phyloP scores from a whole-genome alignment of 2,113 vertebrate species.

The Vulpes vulpes region DNA sequence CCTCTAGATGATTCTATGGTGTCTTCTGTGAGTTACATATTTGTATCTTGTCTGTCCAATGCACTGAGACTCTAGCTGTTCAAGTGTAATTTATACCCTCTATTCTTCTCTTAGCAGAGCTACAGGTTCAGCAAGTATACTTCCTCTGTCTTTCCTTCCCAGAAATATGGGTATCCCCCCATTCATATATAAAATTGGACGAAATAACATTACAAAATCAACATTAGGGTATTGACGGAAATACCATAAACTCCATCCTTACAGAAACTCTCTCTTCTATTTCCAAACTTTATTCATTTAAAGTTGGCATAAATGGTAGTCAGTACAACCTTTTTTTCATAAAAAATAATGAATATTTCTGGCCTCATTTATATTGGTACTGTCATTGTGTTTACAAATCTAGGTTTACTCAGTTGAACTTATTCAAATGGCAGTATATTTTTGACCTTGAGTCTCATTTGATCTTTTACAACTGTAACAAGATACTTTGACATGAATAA shows the following conservation, averaged over 20 bases:
- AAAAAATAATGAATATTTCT: background rate
- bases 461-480: background rate
- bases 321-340: background rate
- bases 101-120: background rate
- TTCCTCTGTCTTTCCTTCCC: background rate
- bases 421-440: background rate
- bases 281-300: background rate
- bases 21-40: background rate
- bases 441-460: background rate
- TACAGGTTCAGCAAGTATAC: background rate
- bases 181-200: background rate
- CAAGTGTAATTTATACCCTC: background rate
- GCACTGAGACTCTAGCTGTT: background rate
- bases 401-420: background rate
- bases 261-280: background rate
- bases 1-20: background rate
- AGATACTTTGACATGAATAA: background rate
- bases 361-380: background rate
- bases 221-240: background rate
- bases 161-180: background rate
- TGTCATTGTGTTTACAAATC: background rate
- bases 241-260: background rate
- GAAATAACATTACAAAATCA: background rate
- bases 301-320: background rate
- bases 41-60: background rate